Evolutionary conservation across 2,888 invertebrate species (phyloP), one percentile per base, ranked within the genome.

Genomic region (Mantis religiosa): DNA sequence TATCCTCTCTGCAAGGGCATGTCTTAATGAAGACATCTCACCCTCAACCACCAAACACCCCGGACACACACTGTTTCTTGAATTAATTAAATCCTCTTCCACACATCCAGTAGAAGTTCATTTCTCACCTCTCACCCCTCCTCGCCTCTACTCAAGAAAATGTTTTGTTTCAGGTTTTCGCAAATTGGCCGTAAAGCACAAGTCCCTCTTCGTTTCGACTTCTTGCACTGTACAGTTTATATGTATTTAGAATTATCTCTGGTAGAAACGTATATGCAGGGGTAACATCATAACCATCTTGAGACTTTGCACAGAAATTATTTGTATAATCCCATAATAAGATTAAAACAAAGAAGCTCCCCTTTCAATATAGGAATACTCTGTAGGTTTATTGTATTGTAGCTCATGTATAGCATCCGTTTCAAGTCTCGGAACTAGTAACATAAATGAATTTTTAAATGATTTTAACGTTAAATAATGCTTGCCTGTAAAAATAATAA

Each of bases 31-130:
- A 87, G 87, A 87, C 82, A 87, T 87, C 82, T 87, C 82, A 82
- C 87, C 82, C 87, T 87, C 81, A 87, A 28, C 84, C 84, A 84
- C 30, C 84, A 84, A 71, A 84, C 84, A 84, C 88, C 88, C 88
- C 88, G 88, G 41, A 85, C 81, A 82, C 81, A 85, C 81, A 82
- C 81, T 81, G 81, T 71, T 84, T 85, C 88, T 88, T 84, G 88
- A 84, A 88, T 88, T 88, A 88, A 88, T 88, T 84, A 88, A 84
- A 88, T 85, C 85, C 84, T 84, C 88, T 84, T 34, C 41, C 85
- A 85, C 85, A 41, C 47, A 41, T 34, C 47, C 34, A 85, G 85
- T 85, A 85, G 47, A 85, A 41, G 34, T 85, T 85, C 85, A 85
- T 85, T 85, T 34, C 41, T 83, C 83, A 28, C 83, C 83, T 30